Base-by-base conservation (phyloP, 2,888 invertebrate species). In the Callimorpha dominula region DNA sequence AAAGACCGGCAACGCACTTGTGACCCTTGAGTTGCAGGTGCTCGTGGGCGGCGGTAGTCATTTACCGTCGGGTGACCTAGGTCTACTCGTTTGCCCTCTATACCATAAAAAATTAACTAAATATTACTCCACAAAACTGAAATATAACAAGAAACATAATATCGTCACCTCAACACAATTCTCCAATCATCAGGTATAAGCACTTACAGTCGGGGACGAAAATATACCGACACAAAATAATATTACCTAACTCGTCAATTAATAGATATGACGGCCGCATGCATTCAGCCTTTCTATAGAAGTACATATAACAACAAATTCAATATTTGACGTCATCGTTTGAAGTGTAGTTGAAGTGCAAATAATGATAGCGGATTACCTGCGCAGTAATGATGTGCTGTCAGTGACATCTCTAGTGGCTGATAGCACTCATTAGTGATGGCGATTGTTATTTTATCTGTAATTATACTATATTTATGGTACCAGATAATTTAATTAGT, bases 351-450 rank as follows among this genome's bases (percentile, higher is more conserved):
- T 76, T 62, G 64, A 74, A 70, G 57, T 64, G 54, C 67, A 64
- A 74, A 74, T 67, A 78, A 74, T 67, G 71, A 70, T 52, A 71
- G 66, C 65, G 66, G 73, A 75, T 78, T 76, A 80, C 78, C 81
- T 85, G 86, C 73, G 68, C 75, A 50, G 46, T 73, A 67, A 70
- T 73, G 75, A 75, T 74, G 54, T 66, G 63, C 79, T 85, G 85
- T 78, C 80, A 78, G 1, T 73, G 80, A 81, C 84, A 82, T 76
- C 77, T 79, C 78, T 77, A 71, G 71, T 73, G 67, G 54, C 42
- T 14, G 64, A 74, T 72, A 80, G 75, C 75, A 66, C 66, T 76
- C 72, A 74, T 79, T 75, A 79, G 71, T 70, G 76, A 49, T 69
- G 76, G 60, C 69, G 11, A 74, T 81, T 77, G 62, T 72, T 63